Evolutionary conservation across 1,140 invertebrate species (phyloP).

Genomic region (Chymomyza costata): DNA sequence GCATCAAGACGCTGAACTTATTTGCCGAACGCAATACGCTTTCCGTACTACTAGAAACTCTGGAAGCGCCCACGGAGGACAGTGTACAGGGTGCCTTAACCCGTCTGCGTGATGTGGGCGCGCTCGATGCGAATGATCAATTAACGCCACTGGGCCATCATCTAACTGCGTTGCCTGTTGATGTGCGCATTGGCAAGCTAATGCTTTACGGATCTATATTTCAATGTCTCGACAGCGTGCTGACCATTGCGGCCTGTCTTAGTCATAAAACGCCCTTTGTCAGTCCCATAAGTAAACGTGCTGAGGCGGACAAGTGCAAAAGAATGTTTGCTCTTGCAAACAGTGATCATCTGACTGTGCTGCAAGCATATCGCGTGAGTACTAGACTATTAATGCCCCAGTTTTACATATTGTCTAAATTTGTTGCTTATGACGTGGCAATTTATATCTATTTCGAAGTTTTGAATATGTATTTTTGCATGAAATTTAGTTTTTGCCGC

Average conservation of each 20-base stretch:
- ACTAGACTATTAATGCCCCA: background rate
- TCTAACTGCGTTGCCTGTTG: conserved; percentile 91
- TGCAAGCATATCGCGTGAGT: conserved; percentile 84
- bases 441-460: no score
- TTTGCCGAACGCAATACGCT: conserved; percentile 80
- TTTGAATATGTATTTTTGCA: no score
- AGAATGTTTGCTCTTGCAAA: conserved; percentile 82
- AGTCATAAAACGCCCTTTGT: conserved; percentile 90
- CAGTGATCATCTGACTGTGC: conserved; percentile 88
- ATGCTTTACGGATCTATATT: conserved; percentile 94
- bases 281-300: conserved; percentile 83
- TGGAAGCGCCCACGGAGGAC: conserved; percentile 88
- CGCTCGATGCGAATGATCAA: conserved; percentile 85
- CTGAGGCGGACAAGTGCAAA: conserved; percentile 84
- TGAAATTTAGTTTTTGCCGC: no score
- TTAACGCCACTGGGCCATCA: conserved; percentile 93
- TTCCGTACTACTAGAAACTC: conserved; percentile 81
- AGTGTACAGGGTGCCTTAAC: conserved; percentile 86
- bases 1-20: conserved; percentile 89
- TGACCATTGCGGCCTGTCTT: conserved; percentile 93
- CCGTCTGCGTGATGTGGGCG: conserved; percentile 89
- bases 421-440: no score
- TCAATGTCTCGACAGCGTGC: conserved; percentile 93
- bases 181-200: conserved; percentile 92
- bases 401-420: no score